phyloP scores from a whole-genome alignment of 37 sponge, comb jelly and placozoan species.

The Beroe ovata region DNA sequence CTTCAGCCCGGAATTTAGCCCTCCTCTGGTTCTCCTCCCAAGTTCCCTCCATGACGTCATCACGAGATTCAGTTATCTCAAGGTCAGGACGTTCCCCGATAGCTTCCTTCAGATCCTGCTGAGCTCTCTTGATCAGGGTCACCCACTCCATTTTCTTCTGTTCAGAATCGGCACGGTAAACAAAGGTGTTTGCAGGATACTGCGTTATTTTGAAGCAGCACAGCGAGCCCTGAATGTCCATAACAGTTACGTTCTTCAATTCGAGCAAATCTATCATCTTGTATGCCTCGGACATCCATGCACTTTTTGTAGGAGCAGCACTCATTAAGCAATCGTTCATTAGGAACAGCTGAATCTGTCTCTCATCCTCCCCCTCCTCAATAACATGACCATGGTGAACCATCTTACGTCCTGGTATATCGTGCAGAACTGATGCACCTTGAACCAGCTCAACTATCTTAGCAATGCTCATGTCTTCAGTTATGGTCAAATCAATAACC shows the following conservation, averaged over 20 bases:
- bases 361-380: conserved; percentile 67
- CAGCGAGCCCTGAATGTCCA: conserved; percentile 3
- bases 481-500: conserved; percentile 1
- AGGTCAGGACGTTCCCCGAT: conserved; percentile 6
- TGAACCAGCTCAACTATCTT: conserved; percentile 41
- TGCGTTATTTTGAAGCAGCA: conserved; percentile 32
- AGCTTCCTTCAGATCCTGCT: conserved; percentile 43
- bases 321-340: conserved; percentile 94
- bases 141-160: conserved; percentile 55
- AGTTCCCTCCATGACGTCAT: conserved; percentile 34
- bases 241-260: conserved; percentile 52
- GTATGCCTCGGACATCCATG: conserved; percentile 66
- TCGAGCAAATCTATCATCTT: conserved; percentile 49
- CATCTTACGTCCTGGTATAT: conserved; percentile 44
- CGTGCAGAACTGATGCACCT: conserved; percentile 32
- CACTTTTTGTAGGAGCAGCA: conserved; percentile 71
- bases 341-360: conserved; percentile 78
- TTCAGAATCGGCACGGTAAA: conserved; percentile 20
- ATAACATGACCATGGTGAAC: conserved; percentile 34
- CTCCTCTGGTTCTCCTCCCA: conserved; percentile 49
- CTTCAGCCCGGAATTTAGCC: conserved; percentile 12
- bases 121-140: conserved; percentile 25
- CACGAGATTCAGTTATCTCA: background rate
- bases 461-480: conserved; percentile 40
- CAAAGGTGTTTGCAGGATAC: conserved; percentile 52